phyloP scores from a whole-genome alignment of 1,140 invertebrate genomes.

The Tetranychus urticae region DNA sequence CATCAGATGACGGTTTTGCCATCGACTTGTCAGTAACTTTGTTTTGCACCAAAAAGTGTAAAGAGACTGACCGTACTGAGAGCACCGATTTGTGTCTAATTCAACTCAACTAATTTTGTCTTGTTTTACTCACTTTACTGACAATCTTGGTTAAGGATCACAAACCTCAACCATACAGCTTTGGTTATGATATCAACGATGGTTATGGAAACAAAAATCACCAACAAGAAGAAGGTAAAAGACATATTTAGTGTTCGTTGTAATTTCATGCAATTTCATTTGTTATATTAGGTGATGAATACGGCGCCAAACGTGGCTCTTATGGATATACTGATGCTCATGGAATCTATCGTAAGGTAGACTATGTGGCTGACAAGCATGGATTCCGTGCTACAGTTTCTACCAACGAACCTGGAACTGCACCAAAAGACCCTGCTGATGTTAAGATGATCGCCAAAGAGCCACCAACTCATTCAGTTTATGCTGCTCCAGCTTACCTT shows the following conservation, averaged over 20 bases:
- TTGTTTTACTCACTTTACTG: background rate
- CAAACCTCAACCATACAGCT: constrained; percentile 9
- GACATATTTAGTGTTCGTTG: background rate
- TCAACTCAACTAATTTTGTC: background rate
- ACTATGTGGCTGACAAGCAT: constrained; percentile 12
- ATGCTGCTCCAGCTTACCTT: too few relatives aligned
- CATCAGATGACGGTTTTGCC: background rate
- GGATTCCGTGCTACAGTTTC: constrained; percentile 19
- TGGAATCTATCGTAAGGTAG: constrained; percentile 5
- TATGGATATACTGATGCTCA: background rate
- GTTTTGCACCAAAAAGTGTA: background rate
- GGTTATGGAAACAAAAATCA: constrained; percentile 11
- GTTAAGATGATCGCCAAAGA: background rate
- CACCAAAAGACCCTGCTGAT: constrained; percentile 5
- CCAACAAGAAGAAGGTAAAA: constrained; percentile 11
- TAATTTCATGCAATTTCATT: background rate
- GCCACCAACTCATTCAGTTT: too few relatives aligned
- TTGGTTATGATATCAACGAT: constrained; percentile 12
- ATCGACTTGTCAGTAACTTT: background rate
- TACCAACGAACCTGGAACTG: constrained; percentile 7
- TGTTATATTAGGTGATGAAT: background rate
- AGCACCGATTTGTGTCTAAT: too few relatives aligned
- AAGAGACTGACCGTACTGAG: too few relatives aligned
- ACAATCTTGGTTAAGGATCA: background rate
- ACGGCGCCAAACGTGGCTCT: background rate